Conservation (phyloP, 2,888 invertebrate genomes). For the Lasioglossum figueresi region DNA sequence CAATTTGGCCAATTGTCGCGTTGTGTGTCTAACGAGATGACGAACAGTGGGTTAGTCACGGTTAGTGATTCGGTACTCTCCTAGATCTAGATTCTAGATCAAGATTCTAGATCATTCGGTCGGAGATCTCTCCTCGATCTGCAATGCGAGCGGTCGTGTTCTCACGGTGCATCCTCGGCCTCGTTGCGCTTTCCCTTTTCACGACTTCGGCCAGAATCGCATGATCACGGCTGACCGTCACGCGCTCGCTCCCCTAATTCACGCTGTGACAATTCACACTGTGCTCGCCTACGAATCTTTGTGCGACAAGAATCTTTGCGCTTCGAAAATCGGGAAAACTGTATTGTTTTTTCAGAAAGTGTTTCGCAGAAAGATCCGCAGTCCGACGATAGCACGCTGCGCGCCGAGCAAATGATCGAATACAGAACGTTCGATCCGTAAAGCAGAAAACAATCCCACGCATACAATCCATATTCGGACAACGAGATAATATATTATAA, state of each 20-base stretch:
- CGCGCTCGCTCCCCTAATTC: conserved; percentile 20
- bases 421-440: conserved; percentile 33
- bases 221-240: background rate
- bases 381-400: conserved; percentile 6
- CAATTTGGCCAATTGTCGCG: conserved; percentile 77
- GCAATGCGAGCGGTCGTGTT: conserved; percentile 24
- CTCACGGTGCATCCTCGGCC: background rate
- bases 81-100: background rate
- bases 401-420: background rate
- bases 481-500: conserved; percentile 17
- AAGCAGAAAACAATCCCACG: conserved; percentile 57
- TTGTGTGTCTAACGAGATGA: conserved; percentile 79
- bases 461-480: conserved; percentile 26
- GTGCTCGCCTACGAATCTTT: background rate
- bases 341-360: background rate
- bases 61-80: conserved; percentile 45
- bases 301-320: background rate
- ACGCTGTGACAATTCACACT: background rate
- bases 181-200: background rate
- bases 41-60: conserved; percentile 59
- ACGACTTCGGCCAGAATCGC: background rate
- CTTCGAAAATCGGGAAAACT: background rate
- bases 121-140: background rate
- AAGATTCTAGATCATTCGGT: background rate
- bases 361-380: background rate